Evolutionary conservation across 2,113 vertebrate species (phyloP).

Genomic region (Petrocephalus zakoni): DNA sequence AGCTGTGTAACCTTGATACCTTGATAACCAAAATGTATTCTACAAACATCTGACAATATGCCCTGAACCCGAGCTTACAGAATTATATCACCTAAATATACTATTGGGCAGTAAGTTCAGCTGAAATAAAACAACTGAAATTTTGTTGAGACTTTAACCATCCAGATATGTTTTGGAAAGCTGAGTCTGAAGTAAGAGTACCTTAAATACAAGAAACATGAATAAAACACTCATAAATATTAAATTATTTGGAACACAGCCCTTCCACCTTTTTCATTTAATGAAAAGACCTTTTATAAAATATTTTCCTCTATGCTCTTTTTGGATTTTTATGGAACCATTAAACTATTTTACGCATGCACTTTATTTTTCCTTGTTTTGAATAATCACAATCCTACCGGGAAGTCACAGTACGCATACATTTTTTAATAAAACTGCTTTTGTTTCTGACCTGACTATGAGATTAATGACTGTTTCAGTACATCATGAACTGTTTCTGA

Average conservation of each 20-base stretch:
- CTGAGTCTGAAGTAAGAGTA: neutral
- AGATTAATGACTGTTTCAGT: neutral
- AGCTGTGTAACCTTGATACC: no score
- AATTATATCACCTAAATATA: neutral
- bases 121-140: neutral
- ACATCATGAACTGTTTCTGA: neutral
- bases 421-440: neutral
- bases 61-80: neutral
- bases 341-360: neutral
- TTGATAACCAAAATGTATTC: neutral
- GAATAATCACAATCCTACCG: neutral
- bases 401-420: neutral
- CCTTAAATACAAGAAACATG: neutral
- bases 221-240: neutral
- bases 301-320: neutral
- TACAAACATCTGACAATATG: neutral
- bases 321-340: neutral
- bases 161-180: neutral
- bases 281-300: constrained; percentile 2
- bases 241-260: neutral
- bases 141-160: neutral
- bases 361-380: neutral
- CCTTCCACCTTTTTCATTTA: neutral
- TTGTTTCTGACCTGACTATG: neutral
- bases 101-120: neutral